These are phyloP conservation scores for Tipula confusa DNA, from an alignment of 2,888 invertebrate species.

Conservation along the genomic window DNA sequence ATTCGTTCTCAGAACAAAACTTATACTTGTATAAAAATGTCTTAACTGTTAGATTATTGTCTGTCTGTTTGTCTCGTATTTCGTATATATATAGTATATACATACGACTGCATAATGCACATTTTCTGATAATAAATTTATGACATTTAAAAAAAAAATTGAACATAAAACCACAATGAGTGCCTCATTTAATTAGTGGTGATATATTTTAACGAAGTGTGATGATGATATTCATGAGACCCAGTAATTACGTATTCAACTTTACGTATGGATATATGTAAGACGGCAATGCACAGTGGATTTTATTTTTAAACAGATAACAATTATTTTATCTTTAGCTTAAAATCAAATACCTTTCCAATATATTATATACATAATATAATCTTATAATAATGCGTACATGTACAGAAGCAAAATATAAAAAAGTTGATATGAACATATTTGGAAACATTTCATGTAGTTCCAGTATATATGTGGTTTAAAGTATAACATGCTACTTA, in stretches of 20 bases:
- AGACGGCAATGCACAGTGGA: not conserved
- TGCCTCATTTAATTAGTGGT: not conserved
- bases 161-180: not conserved
- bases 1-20: not conserved
- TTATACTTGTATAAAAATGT: not conserved
- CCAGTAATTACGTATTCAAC: not conserved
- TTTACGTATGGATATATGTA: not conserved
- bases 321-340: constrained; percentile 12
- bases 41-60: not conserved
- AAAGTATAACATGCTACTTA: constrained; percentile 14
- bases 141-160: not conserved
- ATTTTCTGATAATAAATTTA: constrained; percentile 3
- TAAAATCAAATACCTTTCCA: not conserved
- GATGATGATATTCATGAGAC: not conserved
- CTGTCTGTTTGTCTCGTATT: not conserved
- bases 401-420: not conserved
- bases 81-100: too few relatives aligned
- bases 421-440: constrained; percentile 14
- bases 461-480: not conserved
- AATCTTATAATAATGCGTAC: not conserved
- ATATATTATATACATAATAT: not conserved
- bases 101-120: not conserved
- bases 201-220: not conserved
- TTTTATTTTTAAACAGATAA: not conserved
- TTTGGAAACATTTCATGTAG: constrained; percentile 12